These are phyloP conservation scores for Pangasius krempfi DNA, from an alignment of 2,797 vertebrate genomes.

Conservation along the genomic window DNA sequence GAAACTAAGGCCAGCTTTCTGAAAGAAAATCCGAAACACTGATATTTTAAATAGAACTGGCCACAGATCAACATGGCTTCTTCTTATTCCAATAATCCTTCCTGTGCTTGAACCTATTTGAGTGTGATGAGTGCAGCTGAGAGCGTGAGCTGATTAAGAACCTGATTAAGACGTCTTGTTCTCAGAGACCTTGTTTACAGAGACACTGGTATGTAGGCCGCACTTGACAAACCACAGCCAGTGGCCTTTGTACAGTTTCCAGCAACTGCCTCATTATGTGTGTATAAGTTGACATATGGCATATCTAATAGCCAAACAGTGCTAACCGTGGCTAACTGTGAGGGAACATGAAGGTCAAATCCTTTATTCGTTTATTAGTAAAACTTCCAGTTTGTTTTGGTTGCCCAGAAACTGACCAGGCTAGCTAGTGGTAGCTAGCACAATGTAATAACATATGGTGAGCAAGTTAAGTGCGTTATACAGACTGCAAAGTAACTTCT, in stretches of 20 bases:
- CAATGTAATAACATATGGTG: neutral
- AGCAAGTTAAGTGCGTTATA: neutral
- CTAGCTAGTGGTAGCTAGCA: neutral
- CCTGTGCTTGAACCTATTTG: slow-evolving; percentile 64
- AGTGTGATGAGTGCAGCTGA: slow-evolving; percentile 66
- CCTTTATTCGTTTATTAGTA: neutral
- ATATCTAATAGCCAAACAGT: neutral
- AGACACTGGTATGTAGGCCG: slow-evolving; percentile 34
- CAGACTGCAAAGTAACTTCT: neutral
- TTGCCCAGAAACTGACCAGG: neutral
- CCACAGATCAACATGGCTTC: slow-evolving; percentile 25
- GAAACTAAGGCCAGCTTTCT: neutral
- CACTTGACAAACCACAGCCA: neutral
- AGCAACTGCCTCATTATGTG: neutral
- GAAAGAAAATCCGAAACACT: slow-evolving; percentile 18
- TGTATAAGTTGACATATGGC: neutral
- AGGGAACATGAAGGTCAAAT: neutral
- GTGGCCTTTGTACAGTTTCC: neutral
- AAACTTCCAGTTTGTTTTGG: neutral
- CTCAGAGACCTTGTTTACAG: slow-evolving; percentile 68
- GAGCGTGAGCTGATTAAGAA: slow-evolving; percentile 76
- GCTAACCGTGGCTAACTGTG: neutral
- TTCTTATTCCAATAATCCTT: slow-evolving; percentile 65
- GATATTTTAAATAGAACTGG: neutral
- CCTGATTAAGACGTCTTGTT: slow-evolving; percentile 67